Percentiles rank a stretch among this genome's conserved stretches.
Conservation (phyloP, 2,797 vertebrate genomes). For the Enteromius treurensis region DNA sequence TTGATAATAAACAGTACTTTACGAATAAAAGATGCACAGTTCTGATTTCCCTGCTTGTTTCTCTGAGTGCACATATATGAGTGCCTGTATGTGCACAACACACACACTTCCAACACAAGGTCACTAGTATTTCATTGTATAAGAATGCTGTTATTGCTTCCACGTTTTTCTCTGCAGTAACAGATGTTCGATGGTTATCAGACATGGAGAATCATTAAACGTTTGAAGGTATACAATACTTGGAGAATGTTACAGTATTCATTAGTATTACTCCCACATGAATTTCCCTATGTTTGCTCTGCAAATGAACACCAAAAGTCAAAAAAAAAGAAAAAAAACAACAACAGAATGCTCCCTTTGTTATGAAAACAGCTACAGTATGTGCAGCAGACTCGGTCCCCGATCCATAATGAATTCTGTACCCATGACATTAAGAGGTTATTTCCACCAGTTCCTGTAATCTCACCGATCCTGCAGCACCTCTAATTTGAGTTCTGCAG, state of each 20-base stretch:
- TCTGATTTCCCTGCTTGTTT: not conserved
- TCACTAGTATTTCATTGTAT: not conserved
- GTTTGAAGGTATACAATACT: not conserved
- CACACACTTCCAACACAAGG: not conserved
- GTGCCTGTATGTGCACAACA: not conserved
- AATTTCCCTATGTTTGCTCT: not conserved
- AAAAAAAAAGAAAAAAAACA: not conserved
- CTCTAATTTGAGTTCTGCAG: slow-evolving; percentile 36
- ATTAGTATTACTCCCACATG: not conserved
- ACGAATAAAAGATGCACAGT: not conserved
- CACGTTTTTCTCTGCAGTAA: not conserved
- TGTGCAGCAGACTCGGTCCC: not conserved
- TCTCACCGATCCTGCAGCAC: slow-evolving; percentile 6
- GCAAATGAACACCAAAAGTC: not conserved
- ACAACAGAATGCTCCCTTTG: not conserved
- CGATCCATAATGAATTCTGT: slow-evolving; percentile 2
- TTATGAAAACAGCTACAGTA: not conserved
- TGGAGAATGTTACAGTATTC: not conserved
- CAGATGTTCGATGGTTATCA: not conserved
- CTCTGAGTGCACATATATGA: not conserved
- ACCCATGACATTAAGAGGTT: slow-evolving; percentile 5
- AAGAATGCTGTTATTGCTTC: not conserved
- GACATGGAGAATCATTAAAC: not conserved
- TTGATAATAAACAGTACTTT: not conserved
- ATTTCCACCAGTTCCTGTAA: not conserved